Percentiles rank a stretch among this genome's conserved stretches.
phyloP scores from a whole-genome alignment of 1,140 invertebrate genomes.

The Calliphora vicina region DNA sequence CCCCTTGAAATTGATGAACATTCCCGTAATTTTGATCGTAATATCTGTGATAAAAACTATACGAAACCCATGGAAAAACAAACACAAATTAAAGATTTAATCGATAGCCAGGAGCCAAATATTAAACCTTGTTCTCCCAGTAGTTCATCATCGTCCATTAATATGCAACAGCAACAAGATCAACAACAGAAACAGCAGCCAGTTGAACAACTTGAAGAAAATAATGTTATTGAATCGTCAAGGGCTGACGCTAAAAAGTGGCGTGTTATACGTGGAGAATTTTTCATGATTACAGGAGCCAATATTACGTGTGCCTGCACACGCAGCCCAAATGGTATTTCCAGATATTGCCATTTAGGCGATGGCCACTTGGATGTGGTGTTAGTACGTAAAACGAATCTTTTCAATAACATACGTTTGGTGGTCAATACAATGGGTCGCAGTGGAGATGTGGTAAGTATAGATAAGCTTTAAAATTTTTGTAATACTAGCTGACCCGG shows the following conservation, averaged over 20 bases:
- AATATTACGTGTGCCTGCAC: slow-evolving; percentile 82
- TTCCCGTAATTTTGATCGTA: slow-evolving; percentile 7
- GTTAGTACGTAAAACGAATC: slow-evolving; percentile 76
- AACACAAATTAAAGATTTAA: not conserved
- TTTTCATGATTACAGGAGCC: slow-evolving; percentile 80
- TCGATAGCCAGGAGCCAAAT: not conserved
- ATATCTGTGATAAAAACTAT: slow-evolving; percentile 34
- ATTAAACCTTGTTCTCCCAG: not conserved
- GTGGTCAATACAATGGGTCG: slow-evolving; percentile 70
- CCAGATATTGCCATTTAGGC: slow-evolving; percentile 81
- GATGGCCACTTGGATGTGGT: slow-evolving; percentile 84
- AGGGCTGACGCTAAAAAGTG: slow-evolving; percentile 50
- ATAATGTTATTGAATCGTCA: not conserved
- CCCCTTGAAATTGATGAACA: not conserved
- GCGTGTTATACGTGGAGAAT: slow-evolving; percentile 75
- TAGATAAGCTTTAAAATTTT: too few species aligned
- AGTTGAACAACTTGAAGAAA: not conserved
- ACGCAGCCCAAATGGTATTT: slow-evolving; percentile 78
- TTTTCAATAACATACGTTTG: slow-evolving; percentile 78
- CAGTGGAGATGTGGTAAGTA: slow-evolving; percentile 69
- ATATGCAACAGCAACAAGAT: not conserved
- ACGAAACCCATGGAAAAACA: not conserved
- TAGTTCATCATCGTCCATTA: slow-evolving; percentile 5
- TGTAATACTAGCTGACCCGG: too few species aligned
- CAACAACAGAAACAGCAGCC: not conserved